phyloP scores from a whole-genome alignment of 2,797 vertebrate species.

The Threskiornis aethiopicus region DNA sequence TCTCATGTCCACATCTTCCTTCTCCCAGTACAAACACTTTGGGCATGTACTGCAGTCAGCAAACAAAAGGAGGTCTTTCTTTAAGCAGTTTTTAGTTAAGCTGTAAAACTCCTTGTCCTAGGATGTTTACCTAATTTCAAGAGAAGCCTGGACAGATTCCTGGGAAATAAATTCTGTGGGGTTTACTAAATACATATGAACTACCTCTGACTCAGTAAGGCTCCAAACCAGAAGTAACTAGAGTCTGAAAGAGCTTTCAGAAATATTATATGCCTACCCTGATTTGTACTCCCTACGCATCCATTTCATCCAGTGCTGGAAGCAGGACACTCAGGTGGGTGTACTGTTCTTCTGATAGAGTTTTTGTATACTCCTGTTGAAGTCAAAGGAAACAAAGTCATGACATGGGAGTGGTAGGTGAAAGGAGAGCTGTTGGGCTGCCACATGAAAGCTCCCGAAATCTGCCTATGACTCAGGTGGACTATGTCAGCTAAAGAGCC shows the following conservation, averaged over 20 bases:
- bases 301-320: background rate
- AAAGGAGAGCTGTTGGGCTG: background rate
- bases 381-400: background rate
- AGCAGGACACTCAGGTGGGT: too few relatives aligned
- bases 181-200: background rate
- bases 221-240: background rate
- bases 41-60: background rate
- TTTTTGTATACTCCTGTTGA: background rate
- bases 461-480: background rate
- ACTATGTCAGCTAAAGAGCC: background rate
- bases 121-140: background rate
- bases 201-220: background rate
- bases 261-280: background rate
- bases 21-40: background rate
- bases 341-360: background rate
- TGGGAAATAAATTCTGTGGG: background rate
- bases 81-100: background rate
- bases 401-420: too few relatives aligned
- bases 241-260: background rate
- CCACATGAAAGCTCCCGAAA: accelerated
- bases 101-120: background rate
- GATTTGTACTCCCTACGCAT: background rate
- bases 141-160: background rate
- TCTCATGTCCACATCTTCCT: background rate
- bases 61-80: background rate